Conservation (phyloP, 1,140 invertebrate species). For the Drosophila kohkoa region DNA sequence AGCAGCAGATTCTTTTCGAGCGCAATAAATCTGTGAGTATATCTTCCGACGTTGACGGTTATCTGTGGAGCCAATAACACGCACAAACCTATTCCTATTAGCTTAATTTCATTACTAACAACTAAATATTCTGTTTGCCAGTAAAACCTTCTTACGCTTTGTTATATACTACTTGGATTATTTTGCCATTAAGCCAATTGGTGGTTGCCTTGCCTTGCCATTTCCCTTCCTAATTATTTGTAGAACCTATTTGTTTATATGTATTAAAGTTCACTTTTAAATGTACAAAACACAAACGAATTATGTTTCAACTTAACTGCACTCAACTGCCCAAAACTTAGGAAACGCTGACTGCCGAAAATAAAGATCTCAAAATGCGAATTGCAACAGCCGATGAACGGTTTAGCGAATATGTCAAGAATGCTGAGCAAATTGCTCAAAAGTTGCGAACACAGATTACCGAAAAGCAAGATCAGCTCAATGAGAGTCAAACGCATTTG, state of each 20-base stretch:
- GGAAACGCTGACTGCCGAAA: conserved; percentile 71
- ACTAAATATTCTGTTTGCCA: conserved; percentile 28
- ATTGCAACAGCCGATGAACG: conserved; percentile 74
- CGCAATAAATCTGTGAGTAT: conserved; percentile 89
- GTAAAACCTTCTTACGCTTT: conserved; percentile 14
- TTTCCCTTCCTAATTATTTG: conserved; percentile 29
- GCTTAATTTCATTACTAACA: conserved; percentile 39
- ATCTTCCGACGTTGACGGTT: conserved; percentile 72
- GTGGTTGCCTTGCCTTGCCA: conserved; percentile 22
- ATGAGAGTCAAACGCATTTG: conserved; percentile 59
- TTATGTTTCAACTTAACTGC: conserved; percentile 38
- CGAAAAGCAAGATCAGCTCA: conserved; percentile 69
- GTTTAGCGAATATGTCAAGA: conserved; percentile 78
- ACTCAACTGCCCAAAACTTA: conserved; percentile 44
- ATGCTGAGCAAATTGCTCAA: conserved; percentile 73
- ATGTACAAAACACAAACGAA: conserved; percentile 5
- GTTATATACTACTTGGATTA: conserved; percentile 1
- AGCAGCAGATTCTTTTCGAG: conserved; percentile 88
- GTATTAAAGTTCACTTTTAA: conserved; percentile 32
- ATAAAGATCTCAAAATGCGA: conserved; percentile 73
- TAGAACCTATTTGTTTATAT: conserved; percentile 18
- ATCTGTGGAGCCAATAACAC: conserved; percentile 62
- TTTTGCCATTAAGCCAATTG: conserved; percentile 28
- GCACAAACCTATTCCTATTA: conserved; percentile 2
- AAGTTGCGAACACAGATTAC: conserved; percentile 63